phyloP scores from a whole-genome alignment of 2,113 vertebrate genomes.

The Ammodramus savannarum region DNA sequence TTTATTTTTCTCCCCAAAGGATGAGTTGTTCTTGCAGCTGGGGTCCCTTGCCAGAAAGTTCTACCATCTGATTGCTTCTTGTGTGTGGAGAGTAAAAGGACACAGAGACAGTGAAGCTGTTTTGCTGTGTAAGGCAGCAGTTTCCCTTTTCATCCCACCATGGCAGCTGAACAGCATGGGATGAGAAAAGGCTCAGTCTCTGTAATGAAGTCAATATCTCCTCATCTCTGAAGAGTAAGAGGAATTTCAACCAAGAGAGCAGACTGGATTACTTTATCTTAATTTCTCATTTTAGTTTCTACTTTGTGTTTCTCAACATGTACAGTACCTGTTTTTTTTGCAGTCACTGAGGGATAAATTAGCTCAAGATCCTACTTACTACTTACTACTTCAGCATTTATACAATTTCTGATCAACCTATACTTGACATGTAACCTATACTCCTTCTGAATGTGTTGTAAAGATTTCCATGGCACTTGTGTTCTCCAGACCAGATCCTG shows the following conservation, averaged over 20 bases:
- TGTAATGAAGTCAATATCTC: background rate
- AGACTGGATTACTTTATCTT: background rate
- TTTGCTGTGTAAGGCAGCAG: background rate
- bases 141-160: background rate
- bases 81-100: background rate
- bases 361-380: background rate
- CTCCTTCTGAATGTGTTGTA: background rate
- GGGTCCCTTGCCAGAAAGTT: background rate
- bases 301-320: background rate
- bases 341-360: conserved; percentile 15
- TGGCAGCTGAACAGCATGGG: background rate
- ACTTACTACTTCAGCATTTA: background rate
- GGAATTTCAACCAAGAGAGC: background rate
- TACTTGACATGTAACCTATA: conserved; percentile 18
- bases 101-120: background rate
- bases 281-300: background rate
- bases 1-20: background rate
- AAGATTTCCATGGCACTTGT: conserved; percentile 10
- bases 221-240: background rate
- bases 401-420: background rate
- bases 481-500: background rate
- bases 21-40: background rate
- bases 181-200: background rate
- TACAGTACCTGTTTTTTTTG: background rate
- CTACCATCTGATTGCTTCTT: background rate